Base-by-base conservation (phyloP, 37 sponge, comb jelly and placozoan genomes). In the Haliclona indistincta region DNA sequence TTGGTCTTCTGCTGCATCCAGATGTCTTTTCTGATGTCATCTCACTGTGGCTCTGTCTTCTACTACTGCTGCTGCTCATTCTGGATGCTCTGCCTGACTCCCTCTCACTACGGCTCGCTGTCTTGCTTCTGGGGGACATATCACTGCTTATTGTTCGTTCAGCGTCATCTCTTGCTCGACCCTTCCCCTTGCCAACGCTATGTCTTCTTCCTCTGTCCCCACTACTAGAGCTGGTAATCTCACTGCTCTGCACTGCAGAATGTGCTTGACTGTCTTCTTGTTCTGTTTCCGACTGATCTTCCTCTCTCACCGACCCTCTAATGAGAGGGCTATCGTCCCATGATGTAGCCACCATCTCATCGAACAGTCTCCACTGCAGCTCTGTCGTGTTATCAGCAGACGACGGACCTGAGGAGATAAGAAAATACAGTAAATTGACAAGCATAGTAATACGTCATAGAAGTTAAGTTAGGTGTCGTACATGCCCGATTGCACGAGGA, bases 321-420 rank as follows among this genome's bases (percentile, higher is more conserved):
- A 81, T 35, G 54, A 64, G 63, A 25, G 73, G 72, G 25, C 65
- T 62, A 43, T 64, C 67, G 49, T 74, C 69, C 82, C 82, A 81
- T 7, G 74, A 36, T 29, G 75, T 65, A 3, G 83, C 15, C 26
- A 68, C 70, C 38, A 82, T 67, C 68, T 82, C 83, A 0, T 74
- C 34, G 19, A 73, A 63, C 4, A 81, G 43, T 41, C 56, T 64
- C 74, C 63, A 51, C 25, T 81, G 74, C 23, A 81, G 55, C 36
- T n/a, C 61, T 2, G 62, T 36, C 20, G 10, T n/a, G 4, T 29
- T 28, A 25, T 58, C 23, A 25, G 35, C 33, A 11, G 26, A 23
- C 1, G 74, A 54, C 3, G 36, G 58, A 11, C 39, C 71, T 70
- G 71, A 30, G 49, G 41, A 19, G 13, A 30, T 6, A 35, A 36